phyloP scores from a whole-genome alignment of 2,888 invertebrate species.

The Tridacna gigas region DNA sequence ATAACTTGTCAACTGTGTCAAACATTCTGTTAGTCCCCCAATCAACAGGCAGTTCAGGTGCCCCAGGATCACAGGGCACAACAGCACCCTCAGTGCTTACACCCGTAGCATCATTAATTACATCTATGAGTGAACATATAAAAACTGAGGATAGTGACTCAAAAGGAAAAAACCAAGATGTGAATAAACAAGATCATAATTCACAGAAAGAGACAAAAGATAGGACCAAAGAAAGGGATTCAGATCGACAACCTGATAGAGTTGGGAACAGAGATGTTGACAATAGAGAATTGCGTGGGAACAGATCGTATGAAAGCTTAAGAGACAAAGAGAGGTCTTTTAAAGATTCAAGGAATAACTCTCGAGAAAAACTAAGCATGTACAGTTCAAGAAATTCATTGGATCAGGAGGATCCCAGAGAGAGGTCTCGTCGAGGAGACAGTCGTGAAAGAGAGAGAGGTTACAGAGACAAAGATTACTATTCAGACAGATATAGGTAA shows the following conservation, averaged over 20 bases:
- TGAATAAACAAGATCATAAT: constrained; percentile 12
- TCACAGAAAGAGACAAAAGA: constrained; percentile 33
- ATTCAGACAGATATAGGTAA: constrained; percentile 57
- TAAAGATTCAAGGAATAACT: constrained; percentile 62
- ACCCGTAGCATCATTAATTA: constrained; percentile 66
- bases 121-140: constrained; percentile 67
- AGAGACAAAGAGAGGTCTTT: constrained; percentile 51
- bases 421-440: constrained; percentile 44
- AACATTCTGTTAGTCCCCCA: constrained; percentile 77
- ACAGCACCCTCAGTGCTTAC: constrained; percentile 52
- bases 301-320: constrained; percentile 57
- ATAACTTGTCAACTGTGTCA: constrained; percentile 66
- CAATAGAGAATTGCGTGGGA: constrained; percentile 50
- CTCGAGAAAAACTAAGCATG: constrained; percentile 50
- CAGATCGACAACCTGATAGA: constrained; percentile 45
- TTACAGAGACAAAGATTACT: constrained; percentile 49
- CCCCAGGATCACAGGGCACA: neutral
- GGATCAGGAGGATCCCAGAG: constrained; percentile 55
- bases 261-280: constrained; percentile 42
- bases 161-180: constrained; percentile 7
- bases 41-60: constrained; percentile 33
- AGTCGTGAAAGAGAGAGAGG: constrained; percentile 52
- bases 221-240: constrained; percentile 31
- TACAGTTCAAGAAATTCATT: constrained; percentile 58
- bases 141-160: constrained; percentile 41